Conservation (phyloP, 2,888 invertebrate species). For the Orthosia cruda region DNA sequence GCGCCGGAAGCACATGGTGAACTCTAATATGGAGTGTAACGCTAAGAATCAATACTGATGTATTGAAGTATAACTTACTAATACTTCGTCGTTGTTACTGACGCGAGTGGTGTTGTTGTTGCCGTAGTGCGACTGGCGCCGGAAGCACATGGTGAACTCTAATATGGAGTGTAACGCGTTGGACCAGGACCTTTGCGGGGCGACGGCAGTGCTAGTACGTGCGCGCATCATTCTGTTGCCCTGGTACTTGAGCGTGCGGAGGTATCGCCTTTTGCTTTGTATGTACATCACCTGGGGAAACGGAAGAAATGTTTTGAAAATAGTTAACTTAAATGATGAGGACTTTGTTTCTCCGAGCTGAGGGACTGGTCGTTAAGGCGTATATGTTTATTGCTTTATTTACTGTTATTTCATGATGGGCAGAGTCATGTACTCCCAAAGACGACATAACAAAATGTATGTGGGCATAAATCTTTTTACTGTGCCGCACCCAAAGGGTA, state of each 20-base stretch:
- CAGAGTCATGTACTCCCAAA: too few relatives aligned
- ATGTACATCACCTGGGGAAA: slow-evolving; percentile 87
- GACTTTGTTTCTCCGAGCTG: too few relatives aligned
- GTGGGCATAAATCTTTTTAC: too few relatives aligned
- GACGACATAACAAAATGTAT: too few relatives aligned
- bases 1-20: slow-evolving; percentile 85
- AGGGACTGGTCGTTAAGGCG: too few relatives aligned
- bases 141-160: slow-evolving; percentile 86
- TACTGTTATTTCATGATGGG: too few relatives aligned
- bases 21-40: slow-evolving; percentile 79
- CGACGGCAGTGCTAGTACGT: slow-evolving; percentile 67
- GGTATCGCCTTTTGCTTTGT: slow-evolving; percentile 90
- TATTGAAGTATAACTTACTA: slow-evolving; percentile 77
- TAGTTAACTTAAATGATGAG: too few relatives aligned
- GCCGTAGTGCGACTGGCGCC: slow-evolving; percentile 76
- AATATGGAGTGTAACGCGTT: slow-evolving; percentile 77
- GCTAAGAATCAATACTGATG: slow-evolving; percentile 44
- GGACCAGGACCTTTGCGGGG: slow-evolving; percentile 75
- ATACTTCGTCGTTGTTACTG: slow-evolving; percentile 84
- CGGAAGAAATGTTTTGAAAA: not conserved
- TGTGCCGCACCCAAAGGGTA: too few relatives aligned
- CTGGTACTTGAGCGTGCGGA: slow-evolving; percentile 90
- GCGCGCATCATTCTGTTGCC: slow-evolving; percentile 86
- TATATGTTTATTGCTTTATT: too few relatives aligned
- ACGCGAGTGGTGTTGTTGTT: slow-evolving; percentile 83